phyloP scores from a whole-genome alignment of 1,140 invertebrate species.

The Marisa cornuarietis region DNA sequence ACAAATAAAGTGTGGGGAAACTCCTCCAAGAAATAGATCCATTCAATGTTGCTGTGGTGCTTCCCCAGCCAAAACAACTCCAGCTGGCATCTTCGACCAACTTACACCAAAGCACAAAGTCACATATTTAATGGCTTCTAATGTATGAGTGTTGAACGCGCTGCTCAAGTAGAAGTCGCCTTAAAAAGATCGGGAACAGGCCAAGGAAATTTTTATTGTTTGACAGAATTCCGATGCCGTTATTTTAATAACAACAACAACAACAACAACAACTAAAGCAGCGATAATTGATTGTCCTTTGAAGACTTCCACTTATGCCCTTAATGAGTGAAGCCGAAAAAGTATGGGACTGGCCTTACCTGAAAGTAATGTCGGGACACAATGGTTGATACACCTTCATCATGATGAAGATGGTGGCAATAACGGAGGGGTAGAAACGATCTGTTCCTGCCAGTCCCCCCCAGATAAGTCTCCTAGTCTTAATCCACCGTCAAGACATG shows the following conservation, averaged over 20 bases:
- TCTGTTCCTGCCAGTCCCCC: slow-evolving; percentile 5
- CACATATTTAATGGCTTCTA: too few relatives aligned
- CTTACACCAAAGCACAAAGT: not conserved
- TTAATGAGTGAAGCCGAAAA: not conserved
- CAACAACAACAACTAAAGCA: too few relatives aligned
- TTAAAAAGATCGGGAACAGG: too few relatives aligned
- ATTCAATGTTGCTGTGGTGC: not conserved
- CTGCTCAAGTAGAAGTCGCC: too few relatives aligned
- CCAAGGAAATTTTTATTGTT: too few relatives aligned
- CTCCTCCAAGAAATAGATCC: not conserved
- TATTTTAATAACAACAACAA: too few relatives aligned
- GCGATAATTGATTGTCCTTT: too few relatives aligned
- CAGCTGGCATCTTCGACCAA: not conserved
- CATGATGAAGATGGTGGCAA: slow-evolving; percentile 7
- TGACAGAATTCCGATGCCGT: too few relatives aligned
- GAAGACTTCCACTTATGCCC: not conserved
- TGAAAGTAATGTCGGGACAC: slow-evolving; percentile 22
- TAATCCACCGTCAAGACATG: not conserved
- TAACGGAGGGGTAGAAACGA: slow-evolving; percentile 13
- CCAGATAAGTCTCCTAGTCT: not conserved
- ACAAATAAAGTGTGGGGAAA: not conserved
- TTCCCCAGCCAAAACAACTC: not conserved
- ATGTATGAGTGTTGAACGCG: too few relatives aligned
- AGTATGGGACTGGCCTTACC: not conserved
- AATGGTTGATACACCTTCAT: slow-evolving; percentile 20